Evolutionary conservation across 1,140 invertebrate species (phyloP), one percentile per base, ranked within the genome.

Genomic region (Sycophila sp.): DNA sequence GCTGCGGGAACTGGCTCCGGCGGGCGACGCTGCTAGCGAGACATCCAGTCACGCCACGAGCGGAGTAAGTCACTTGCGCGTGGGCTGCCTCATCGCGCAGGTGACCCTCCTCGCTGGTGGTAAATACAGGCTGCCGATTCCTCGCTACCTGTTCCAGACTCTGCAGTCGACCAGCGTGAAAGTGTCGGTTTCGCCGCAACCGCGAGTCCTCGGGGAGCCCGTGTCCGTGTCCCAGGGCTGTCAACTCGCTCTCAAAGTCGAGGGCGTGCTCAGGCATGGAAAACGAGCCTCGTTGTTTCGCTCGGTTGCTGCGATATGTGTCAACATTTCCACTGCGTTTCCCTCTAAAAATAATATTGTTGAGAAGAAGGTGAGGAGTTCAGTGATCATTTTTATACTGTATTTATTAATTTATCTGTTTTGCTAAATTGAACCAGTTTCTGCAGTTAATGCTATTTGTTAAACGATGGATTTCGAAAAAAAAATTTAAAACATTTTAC

Each of bases 131-230:
- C 80, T 94, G 8, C 89, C 92, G 40, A 89, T 94, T 75, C 94
- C 96, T 17, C 87, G 96, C 38, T 96, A 93, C 78, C 96, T 96
- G 81, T 97, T 96, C 86, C 95, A 97, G 88, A 90, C 91, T 6
- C 84, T 96, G 10, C 95, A 97, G 82, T 91, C 90, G 1, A 97
- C 95, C 7, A 90, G 89, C 65, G 90, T 95, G 1, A 90, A 95
- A 87, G 82, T 97, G 51, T 93, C 94, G 1, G 90, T 97, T 8
- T 93, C 92, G 32, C 95, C 95, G 0, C 94, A 95, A 81, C 94
- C 94, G 0, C 86, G 92, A 73, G 90, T 91, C 32, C 86, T 90
- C 78, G 92, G 92, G 1, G 94, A 96, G 76, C 92, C 92, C 0
- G 90, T 96, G 7, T 89, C 90, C 32, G 90, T 95, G 4, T 90